Evolutionary conservation across 2,888 invertebrate genomes (phyloP).

Genomic region (Drosophila infuscata): DNA sequence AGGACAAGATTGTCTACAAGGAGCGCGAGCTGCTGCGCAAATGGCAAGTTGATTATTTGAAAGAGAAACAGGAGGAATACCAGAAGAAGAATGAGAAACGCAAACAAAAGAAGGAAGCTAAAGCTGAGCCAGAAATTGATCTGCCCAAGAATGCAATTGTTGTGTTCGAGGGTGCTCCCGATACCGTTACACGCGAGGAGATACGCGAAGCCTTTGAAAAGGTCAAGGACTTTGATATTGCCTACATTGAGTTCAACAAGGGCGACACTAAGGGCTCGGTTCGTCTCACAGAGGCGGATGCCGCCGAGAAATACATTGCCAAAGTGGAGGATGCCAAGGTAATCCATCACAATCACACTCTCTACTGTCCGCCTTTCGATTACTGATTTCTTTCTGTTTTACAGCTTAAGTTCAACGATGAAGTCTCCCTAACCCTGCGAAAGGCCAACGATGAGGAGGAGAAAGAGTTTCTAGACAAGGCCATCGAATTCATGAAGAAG

Average conservation of each 20-base stretch:
- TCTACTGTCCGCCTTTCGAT: neutral
- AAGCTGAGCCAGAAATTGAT: slow-evolving; percentile 80
- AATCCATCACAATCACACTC: slow-evolving; percentile 49
- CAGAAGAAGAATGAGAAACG: slow-evolving; percentile 87
- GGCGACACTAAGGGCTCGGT: slow-evolving; percentile 91
- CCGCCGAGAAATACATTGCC: slow-evolving; percentile 88
- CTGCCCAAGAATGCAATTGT: slow-evolving; percentile 91
- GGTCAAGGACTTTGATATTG: slow-evolving; percentile 86
- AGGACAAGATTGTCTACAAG: slow-evolving; percentile 89
- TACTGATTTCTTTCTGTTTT: neutral
- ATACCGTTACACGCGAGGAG: slow-evolving; percentile 89
- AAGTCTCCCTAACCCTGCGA: slow-evolving; percentile 86
- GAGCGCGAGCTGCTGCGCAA: slow-evolving; percentile 88
- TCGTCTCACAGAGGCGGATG: slow-evolving; percentile 89
- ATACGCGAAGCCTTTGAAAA: slow-evolving; percentile 89
- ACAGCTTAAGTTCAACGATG: slow-evolving; percentile 84
- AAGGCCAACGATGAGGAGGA: slow-evolving; percentile 91
- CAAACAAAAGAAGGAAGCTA: slow-evolving; percentile 82
- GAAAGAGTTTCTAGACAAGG: slow-evolving; percentile 88
- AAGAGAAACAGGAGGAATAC: slow-evolving; percentile 89
- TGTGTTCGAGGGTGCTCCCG: slow-evolving; percentile 88
- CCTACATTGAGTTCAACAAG: slow-evolving; percentile 91
- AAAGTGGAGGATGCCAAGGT: slow-evolving; percentile 89
- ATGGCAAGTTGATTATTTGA: slow-evolving; percentile 90
- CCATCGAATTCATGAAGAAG: slow-evolving; percentile 87